phyloP scores from a whole-genome alignment of 2,797 vertebrate genomes.

The Acanthurus leucopareius region DNA sequence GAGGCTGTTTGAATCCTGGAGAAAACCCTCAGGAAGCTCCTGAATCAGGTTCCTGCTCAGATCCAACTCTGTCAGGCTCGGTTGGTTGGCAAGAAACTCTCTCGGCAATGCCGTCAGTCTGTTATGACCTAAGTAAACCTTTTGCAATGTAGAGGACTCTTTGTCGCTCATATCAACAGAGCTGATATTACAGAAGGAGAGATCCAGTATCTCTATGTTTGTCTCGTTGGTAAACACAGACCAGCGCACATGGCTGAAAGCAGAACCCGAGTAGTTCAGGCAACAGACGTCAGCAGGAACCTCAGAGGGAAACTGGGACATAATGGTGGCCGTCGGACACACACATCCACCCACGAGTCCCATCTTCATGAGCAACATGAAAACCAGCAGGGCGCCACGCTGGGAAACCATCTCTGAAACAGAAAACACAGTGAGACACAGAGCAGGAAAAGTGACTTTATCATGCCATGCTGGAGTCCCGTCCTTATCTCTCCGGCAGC shows the following conservation, averaged over 20 bases:
- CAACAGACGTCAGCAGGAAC: slow-evolving; percentile 83
- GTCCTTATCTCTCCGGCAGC: neutral
- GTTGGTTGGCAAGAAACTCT: slow-evolving; percentile 84
- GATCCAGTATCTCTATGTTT: slow-evolving; percentile 85
- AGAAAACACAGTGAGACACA: slow-evolving; percentile 49
- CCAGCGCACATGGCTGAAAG: slow-evolving; percentile 84
- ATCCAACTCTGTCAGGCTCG: slow-evolving; percentile 84
- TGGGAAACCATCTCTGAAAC: slow-evolving; percentile 71
- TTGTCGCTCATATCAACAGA: slow-evolving; percentile 58
- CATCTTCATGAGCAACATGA: slow-evolving; percentile 54
- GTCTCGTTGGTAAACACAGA: slow-evolving; percentile 74
- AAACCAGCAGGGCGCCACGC: slow-evolving; percentile 66
- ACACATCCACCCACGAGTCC: slow-evolving; percentile 70
- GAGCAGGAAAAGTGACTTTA: slow-evolving; percentile 13
- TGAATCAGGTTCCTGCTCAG: slow-evolving; percentile 86
- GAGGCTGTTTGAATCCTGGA: slow-evolving; percentile 84
- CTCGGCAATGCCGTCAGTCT: slow-evolving; percentile 82
- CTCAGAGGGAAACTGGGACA: slow-evolving; percentile 76
- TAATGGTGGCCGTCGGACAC: slow-evolving; percentile 82
- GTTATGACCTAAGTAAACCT: slow-evolving; percentile 87
- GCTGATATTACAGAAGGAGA: slow-evolving; percentile 87
- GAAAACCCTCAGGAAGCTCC: slow-evolving; percentile 85
- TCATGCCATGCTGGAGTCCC: neutral
- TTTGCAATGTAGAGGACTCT: slow-evolving; percentile 68
- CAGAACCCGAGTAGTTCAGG: slow-evolving; percentile 89